Evolutionary conservation across 2,113 vertebrate species (phyloP), one percentile per base, ranked within the genome.

Genomic region (Zosterops borbonicus): DNA sequence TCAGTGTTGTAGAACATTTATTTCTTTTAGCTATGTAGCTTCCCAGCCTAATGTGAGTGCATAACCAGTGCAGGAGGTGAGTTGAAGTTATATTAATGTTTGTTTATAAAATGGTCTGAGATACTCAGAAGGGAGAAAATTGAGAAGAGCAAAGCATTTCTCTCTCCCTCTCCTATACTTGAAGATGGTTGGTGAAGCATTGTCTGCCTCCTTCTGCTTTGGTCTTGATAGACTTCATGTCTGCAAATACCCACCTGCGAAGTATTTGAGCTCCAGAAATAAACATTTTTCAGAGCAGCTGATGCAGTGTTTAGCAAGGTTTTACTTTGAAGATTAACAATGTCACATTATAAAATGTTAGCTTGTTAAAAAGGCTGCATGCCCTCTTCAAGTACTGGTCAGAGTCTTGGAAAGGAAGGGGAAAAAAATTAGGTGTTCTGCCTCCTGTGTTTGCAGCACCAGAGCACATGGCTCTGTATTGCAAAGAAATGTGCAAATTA

Each of bases 361-460:
- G 1, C 13, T 59, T 46, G 4, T 42, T 68, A 21, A 76, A 64
- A 49, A 4, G 6, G 6, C 41, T 0, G 0, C 2, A 1, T 64
- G 8, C 7, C 10, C 4, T 39, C 27, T 78, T 56, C 31, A 65
- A 63, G 22, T 5, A 21, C 11, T 20, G 12, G 15, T 50, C 6
- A 44, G 12, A 62, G 33, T 28, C 22, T 37, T 56, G 14, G 19
- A 86, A 90, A 85, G 5, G 9, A 73, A 64, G 1, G 5, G 4
- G 5, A 22, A 74, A 67, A 67, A 35, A n/a, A 9, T 17, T 3
- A 71, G 58, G 33, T 1, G 3, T 2, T 85, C 24, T 53, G 9
- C 16, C 15, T 60, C 14, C 10, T 8, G 5, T 65, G 50, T 14
- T 68, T 53, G 9, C 12, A 55, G 4, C 12, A 83, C 3, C 4